These are phyloP conservation scores for Hoplodrina ambigua DNA, from an alignment of 2,888 invertebrate species.

Conservation along the genomic window DNA sequence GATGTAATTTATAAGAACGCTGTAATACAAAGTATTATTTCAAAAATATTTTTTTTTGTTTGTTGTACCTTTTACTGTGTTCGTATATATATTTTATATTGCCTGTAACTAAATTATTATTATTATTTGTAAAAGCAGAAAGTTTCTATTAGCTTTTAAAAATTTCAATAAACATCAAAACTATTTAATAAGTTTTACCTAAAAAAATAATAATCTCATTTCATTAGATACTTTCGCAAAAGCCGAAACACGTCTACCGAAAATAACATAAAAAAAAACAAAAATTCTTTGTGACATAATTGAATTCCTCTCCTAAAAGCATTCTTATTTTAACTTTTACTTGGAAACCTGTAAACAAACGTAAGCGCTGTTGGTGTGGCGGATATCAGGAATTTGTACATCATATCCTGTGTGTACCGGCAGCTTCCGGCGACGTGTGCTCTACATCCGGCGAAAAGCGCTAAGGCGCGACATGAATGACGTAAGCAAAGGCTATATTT, in stretches of 20 bases:
- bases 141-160: not conserved
- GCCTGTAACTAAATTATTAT: too few relatives aligned
- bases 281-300: constrained; percentile 20
- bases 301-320: constrained; percentile 24
- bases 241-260: constrained; percentile 3
- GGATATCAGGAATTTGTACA: constrained; percentile 87
- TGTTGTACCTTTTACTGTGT: too few relatives aligned
- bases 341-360: constrained; percentile 59
- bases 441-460: constrained; percentile 64
- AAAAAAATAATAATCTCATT: not conserved
- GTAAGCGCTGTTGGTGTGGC: constrained; percentile 64
- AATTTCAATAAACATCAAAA: not conserved
- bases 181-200: constrained; percentile 1
- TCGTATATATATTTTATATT: too few relatives aligned
- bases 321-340: constrained; percentile 27
- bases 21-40: too few relatives aligned
- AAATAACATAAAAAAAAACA: not conserved
- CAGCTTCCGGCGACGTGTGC: constrained; percentile 79
- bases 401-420: constrained; percentile 85
- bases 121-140: too few relatives aligned
- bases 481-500: constrained; percentile 44
- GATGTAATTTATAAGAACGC: too few relatives aligned
- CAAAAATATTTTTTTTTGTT: too few relatives aligned
- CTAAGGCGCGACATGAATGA: constrained; percentile 53
- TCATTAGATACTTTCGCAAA: not conserved